Evolutionary conservation across 2,797 vertebrate species (phyloP), one percentile per base, ranked within the genome.

Genomic region (Stomatorhinus walkeri): DNA sequence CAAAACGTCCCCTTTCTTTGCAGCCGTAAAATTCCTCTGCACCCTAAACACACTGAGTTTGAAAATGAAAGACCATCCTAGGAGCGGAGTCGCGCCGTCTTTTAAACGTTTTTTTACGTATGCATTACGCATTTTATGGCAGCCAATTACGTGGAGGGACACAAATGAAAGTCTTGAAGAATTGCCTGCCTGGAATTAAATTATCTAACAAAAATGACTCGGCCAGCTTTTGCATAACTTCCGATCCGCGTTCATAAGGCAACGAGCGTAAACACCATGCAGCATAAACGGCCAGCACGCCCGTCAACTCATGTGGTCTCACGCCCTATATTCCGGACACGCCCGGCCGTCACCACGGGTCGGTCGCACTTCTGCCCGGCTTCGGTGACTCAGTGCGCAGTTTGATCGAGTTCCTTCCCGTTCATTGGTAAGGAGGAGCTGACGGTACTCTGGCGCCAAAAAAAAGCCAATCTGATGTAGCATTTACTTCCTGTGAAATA

Each of bases 381-480:
- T 46, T 4, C 76, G 19, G 16, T 81, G 76, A 81, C 76, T 46
- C 40, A 43, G 76, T 40, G 36, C 76, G 40, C 16, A 7, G 40
- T 40, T 46, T 19, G 76, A 46, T 43, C 76, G 40, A 16, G 2
- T 46, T 19, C 40, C 76, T 81, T n/a, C 14, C 40, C 19, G 6
- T 43, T 81, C 76, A 46, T 81, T 81, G 46, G 76, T 81, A 43
- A 19, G 76, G 36, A 43, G 40, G 19, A 43, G 40, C 76, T n/a
- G 40, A 46, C 72, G 19, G 16, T 1, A 19, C 40, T 46, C 19
- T 43, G 76, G 76, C 40, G 19, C 76, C 19, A 40, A 81, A 43
- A 7, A 81, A 81, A 81, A 81, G 76, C 76, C 16, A n/a, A 46
- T 81, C 76, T 81, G 76, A 81, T 81, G 76, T 46, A 81, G 76